Conservation (phyloP, 2,888 invertebrate species). For the Cerceris ruficornis region DNA sequence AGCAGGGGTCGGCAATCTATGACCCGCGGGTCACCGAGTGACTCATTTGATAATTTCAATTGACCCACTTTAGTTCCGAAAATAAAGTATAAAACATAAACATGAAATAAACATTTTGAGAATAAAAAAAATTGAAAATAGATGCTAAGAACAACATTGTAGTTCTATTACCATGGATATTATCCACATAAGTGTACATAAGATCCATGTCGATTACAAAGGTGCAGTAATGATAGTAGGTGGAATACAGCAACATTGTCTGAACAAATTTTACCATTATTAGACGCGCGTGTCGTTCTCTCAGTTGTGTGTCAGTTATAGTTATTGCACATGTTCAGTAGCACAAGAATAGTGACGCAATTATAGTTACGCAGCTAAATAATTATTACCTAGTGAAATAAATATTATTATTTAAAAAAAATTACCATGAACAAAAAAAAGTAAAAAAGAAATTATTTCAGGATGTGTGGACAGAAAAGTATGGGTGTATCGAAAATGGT, state of each 20-base stretch:
- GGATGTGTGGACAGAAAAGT: conserved; percentile 20
- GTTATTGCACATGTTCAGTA: conserved; percentile 9
- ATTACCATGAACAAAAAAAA: conserved; percentile 15
- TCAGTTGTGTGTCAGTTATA: conserved; percentile 28
- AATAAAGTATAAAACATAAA: conserved; percentile 4
- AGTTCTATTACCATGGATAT: too few relatives aligned
- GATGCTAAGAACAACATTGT: too few relatives aligned
- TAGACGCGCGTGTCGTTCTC: conserved; percentile 25
- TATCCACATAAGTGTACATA: not conserved
- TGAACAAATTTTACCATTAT: conserved; percentile 19
- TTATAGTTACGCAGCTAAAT: too few relatives aligned
- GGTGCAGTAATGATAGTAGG: conserved; percentile 9
- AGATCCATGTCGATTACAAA: not conserved
- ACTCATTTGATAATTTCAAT: conserved; percentile 1
- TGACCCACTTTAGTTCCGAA: conserved; percentile 6
- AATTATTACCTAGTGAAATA: conserved; percentile 18
- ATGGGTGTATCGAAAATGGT: conserved; percentile 25
- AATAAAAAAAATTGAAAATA: not conserved
- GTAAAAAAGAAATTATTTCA: conserved; percentile 18
- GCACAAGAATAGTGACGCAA: conserved; percentile 19
- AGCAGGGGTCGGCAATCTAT: not conserved
- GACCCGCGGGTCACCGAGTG: conserved; percentile 3
- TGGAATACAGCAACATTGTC: conserved; percentile 26
- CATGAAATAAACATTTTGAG: not conserved
- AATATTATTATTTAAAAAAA: conserved; percentile 18